phyloP scores from a whole-genome alignment of 2,113 vertebrate genomes.

The Chionodraco myersi region DNA sequence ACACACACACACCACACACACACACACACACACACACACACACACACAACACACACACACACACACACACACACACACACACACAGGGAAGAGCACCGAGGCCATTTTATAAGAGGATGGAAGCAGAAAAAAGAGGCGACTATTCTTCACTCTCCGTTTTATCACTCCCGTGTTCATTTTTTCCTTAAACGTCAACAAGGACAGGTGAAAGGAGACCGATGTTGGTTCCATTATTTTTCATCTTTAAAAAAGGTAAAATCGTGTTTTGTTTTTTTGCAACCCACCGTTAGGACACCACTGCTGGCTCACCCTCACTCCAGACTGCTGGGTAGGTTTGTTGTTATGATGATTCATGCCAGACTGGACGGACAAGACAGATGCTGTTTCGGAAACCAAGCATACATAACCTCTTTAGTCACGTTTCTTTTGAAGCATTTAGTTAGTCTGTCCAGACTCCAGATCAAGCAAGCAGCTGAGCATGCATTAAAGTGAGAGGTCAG shows the following conservation, averaged over 20 bases:
- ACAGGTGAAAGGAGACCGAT: conserved; percentile 62
- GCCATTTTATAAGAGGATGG: conserved; percentile 70
- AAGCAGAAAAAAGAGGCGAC: conserved; percentile 52
- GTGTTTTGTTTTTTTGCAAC: too few species aligned
- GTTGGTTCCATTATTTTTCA: neutral
- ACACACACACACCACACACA: too few species aligned
- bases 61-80: conserved; percentile 31
- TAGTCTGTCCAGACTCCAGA: conserved; percentile 32
- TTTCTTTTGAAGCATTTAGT: conserved; percentile 16
- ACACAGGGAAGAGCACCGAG: conserved; percentile 54
- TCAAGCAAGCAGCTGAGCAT: conserved; percentile 60
- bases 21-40: too few species aligned
- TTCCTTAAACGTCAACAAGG: conserved; percentile 27
- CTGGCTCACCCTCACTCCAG: conserved; percentile 12
- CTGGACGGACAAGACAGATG: conserved; percentile 25
- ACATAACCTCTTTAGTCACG: conserved; percentile 10
- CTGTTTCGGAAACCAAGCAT: conserved; percentile 7
- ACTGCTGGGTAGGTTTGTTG: conserved; percentile 8
- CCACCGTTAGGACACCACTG: neutral
- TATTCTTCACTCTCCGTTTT: conserved; percentile 49
- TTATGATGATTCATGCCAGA: conserved; percentile 49
- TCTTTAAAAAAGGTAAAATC: neutral
- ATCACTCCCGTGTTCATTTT: conserved; percentile 41
- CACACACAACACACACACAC: conserved; percentile 20
- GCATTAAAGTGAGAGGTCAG: conserved; percentile 56